Conservation (phyloP, 92 coral and sea anemone genomes). For the Montipora capitata region DNA sequence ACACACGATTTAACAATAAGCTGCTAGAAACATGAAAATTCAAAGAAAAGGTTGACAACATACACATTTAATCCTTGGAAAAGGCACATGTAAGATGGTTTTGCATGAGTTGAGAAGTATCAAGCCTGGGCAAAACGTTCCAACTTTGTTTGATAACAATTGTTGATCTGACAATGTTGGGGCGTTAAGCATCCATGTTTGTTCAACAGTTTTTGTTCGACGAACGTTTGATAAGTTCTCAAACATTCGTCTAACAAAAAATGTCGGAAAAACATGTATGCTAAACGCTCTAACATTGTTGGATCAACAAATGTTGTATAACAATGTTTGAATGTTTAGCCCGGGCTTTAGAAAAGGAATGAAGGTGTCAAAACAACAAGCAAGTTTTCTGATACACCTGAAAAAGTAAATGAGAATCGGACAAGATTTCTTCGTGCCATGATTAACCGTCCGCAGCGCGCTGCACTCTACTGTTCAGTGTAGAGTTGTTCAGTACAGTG, state of each 20-base stretch:
- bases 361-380: not conserved
- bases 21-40: too few relatives aligned
- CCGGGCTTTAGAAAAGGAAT: constrained; percentile 11
- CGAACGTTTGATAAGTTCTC: constrained; percentile 5
- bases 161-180: constrained; percentile 25
- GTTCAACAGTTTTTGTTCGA: constrained; percentile 16
- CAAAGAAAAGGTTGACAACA: too few relatives aligned
- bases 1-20: too few relatives aligned
- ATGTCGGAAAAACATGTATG: not conserved
- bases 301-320: constrained; percentile 17
- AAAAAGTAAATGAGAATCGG: not conserved
- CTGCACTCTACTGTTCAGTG: constrained; percentile 1
- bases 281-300: constrained; percentile 3
- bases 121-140: not conserved
- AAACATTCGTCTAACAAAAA: constrained; percentile 8
- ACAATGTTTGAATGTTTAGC: constrained; percentile 23
- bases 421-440: not conserved
- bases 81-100: too few relatives aligned
- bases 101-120: too few relatives aligned
- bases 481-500: not conserved
- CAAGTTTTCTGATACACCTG: not conserved
- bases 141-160: constrained; percentile 3
- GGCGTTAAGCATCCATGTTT: constrained; percentile 22
- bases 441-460: not conserved
- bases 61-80: too few relatives aligned